These are phyloP conservation scores for Eulithis testata DNA, from an alignment of 2,888 invertebrate genomes.

Conservation along the genomic window DNA sequence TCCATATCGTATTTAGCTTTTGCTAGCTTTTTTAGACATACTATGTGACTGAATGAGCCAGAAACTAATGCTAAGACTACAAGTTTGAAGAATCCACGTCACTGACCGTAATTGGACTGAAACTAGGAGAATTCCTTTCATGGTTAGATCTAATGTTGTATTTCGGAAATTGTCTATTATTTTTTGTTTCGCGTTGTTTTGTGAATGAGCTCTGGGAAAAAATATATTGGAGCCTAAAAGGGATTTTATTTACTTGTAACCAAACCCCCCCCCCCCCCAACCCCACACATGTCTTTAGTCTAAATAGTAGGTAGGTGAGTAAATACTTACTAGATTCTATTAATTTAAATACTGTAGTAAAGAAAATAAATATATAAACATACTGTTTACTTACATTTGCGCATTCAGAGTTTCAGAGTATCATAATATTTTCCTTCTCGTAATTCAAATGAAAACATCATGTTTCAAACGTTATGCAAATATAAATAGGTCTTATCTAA, in stretches of 20 bases:
- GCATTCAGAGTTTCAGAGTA: neutral
- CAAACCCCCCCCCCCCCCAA: too few species aligned
- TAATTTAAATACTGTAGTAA: too few species aligned
- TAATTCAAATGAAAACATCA: constrained; percentile 21
- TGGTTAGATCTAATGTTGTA: constrained; percentile 19
- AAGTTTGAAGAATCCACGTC: constrained; percentile 44
- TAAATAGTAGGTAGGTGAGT: too few species aligned
- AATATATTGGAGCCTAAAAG: neutral
- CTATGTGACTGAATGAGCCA: neutral
- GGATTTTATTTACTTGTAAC: too few species aligned
- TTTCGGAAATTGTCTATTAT: constrained; percentile 15
- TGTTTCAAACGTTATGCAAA: constrained; percentile 34
- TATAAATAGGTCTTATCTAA: constrained; percentile 42
- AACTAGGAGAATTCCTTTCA: constrained; percentile 43
- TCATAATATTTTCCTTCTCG: constrained; percentile 4
- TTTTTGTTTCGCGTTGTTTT: neutral
- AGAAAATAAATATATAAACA: neutral
- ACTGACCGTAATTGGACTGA: constrained; percentile 35
- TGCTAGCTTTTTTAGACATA: neutral
- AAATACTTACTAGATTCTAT: too few species aligned
- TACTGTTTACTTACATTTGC: constrained; percentile 4
- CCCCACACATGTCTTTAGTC: too few species aligned
- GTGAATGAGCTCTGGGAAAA: neutral
- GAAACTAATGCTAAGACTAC: constrained; percentile 25
- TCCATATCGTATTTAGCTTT: too few species aligned